phyloP scores from a whole-genome alignment of 2,888 invertebrate species.

The Callosobruchus maculatus region DNA sequence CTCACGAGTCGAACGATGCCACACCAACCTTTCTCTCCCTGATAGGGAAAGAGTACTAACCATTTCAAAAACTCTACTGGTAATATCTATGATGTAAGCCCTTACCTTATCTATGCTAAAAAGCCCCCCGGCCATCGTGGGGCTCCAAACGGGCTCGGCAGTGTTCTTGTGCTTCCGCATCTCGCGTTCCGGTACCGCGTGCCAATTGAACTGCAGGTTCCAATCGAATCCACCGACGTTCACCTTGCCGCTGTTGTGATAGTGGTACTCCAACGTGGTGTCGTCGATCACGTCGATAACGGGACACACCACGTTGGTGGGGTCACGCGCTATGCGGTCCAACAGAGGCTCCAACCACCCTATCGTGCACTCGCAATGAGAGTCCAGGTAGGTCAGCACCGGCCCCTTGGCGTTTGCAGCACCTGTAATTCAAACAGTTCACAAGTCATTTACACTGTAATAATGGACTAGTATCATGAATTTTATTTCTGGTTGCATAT shows the following conservation, averaged over 20 bases:
- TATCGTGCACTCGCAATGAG: slow-evolving; percentile 96
- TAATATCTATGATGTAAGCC: too few relatives aligned
- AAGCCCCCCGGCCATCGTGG: slow-evolving; percentile 98
- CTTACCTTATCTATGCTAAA: slow-evolving; percentile 87
- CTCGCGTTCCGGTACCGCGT: slow-evolving; percentile 92
- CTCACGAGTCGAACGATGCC: too few relatives aligned
- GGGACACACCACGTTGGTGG: slow-evolving; percentile 89
- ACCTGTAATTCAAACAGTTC: slow-evolving; percentile 30
- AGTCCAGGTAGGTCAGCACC: slow-evolving; percentile 90
- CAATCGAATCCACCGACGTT: slow-evolving; percentile 92
- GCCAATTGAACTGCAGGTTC: slow-evolving; percentile 99
- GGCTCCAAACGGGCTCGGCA: slow-evolving; percentile 92
- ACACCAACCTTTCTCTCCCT: too few relatives aligned
- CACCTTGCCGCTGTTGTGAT: slow-evolving; percentile 78
- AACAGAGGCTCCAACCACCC: slow-evolving; percentile 93
- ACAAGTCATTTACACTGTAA: too few relatives aligned
- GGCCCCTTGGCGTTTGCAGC: slow-evolving; percentile 42
- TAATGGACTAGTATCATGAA: too few relatives aligned
- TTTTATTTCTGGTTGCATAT: too few relatives aligned
- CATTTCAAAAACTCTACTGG: too few relatives aligned
- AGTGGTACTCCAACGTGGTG: slow-evolving; percentile 88
- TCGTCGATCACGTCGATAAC: slow-evolving; percentile 96
- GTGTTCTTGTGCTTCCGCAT: slow-evolving; percentile 79
- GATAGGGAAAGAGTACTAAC: too few relatives aligned
- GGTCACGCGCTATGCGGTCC: slow-evolving; percentile 80